Base-by-base conservation (phyloP, 35 echinoderm and acorn worm genomes). In the Hemicentrotus pulcherrimus region DNA sequence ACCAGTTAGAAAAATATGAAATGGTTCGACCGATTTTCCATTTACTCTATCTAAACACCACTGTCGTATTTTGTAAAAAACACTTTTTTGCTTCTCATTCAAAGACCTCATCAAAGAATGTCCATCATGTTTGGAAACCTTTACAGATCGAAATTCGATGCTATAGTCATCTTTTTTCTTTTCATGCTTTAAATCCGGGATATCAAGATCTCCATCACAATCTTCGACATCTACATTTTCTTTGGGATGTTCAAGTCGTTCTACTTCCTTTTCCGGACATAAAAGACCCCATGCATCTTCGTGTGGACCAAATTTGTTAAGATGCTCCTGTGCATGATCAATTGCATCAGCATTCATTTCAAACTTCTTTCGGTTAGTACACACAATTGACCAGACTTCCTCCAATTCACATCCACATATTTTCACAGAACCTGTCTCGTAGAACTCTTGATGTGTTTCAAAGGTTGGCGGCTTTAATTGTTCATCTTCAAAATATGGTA, bases 261-360 rank as follows among this genome's bases (percentile, higher is more conserved):
- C 18, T 92, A 94, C 46, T 94, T 97, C 95, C 95, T 4, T 70
- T 89, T 96, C 33, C 32, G 96, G 94, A 60, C 89, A 87, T 18
- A 96, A 91, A 60, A 88, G 50, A 94, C 85, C 88, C 97, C 96
- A 96, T 95, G 95, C 95, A 96, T 96, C 95, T 85, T 96, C 90
- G 4, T 92, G 88, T 46, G 24, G 41, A 12, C 70, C 94, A 50
- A 93, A 61, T 46, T 95, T 55, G 59, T 92, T 15, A 16, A 91
- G 18, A 60, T 85, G 47, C 32, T 96, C 94, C 52, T 55, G 85
- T 59, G 96, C 96, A n/a, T 97, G 48, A 47, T 97, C 95, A 88
- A 97, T 59, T 8, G 61, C 6, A 46, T 92, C 47, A 86, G 9
- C 91, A 45, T 48, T 46, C 31, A 10, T 31, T 95, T 96, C 96